These are phyloP conservation scores for Dreissena polymorpha DNA, from an alignment of 1,140 invertebrate species.

Conservation along the genomic window DNA sequence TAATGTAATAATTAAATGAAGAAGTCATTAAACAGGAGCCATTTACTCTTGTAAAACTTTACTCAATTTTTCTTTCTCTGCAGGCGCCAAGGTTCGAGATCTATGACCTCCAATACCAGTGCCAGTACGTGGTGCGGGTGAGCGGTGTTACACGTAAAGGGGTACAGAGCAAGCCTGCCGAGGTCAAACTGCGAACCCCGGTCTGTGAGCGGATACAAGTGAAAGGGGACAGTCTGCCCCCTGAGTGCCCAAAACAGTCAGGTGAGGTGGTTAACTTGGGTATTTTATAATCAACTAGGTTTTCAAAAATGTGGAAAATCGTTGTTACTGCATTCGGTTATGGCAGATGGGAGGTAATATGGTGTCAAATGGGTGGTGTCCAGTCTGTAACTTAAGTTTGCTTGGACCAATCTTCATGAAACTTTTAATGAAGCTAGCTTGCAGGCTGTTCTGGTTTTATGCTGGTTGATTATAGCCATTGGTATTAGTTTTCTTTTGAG, in stretches of 20 bases:
- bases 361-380: too few relatives aligned
- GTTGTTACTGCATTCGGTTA: too few relatives aligned
- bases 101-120: conserved; percentile 50
- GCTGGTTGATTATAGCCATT: too few relatives aligned
- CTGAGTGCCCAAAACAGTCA: conserved; percentile 50
- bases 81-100: conserved; percentile 44
- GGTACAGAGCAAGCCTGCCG: conserved; percentile 23
- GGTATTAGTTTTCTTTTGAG: too few relatives aligned
- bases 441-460: too few relatives aligned
- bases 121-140: conserved; percentile 42
- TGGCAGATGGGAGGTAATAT: too few relatives aligned
- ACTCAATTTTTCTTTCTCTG: background rate
- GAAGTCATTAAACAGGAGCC: too few relatives aligned
- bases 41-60: background rate
- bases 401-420: too few relatives aligned
- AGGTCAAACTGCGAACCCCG: conserved; percentile 35
- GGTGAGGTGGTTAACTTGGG: background rate
- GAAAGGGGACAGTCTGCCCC: conserved; percentile 46
- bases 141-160: conserved; percentile 37
- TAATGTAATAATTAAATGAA: too few relatives aligned
- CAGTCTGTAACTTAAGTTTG: too few relatives aligned
- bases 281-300: background rate
- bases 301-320: background rate
- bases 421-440: too few relatives aligned
- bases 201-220: conserved; percentile 47